Percentiles rank a stretch among this genome's conserved stretches.
phyloP scores from a whole-genome alignment of 2,888 invertebrate genomes.

The Bombyx huttoni region DNA sequence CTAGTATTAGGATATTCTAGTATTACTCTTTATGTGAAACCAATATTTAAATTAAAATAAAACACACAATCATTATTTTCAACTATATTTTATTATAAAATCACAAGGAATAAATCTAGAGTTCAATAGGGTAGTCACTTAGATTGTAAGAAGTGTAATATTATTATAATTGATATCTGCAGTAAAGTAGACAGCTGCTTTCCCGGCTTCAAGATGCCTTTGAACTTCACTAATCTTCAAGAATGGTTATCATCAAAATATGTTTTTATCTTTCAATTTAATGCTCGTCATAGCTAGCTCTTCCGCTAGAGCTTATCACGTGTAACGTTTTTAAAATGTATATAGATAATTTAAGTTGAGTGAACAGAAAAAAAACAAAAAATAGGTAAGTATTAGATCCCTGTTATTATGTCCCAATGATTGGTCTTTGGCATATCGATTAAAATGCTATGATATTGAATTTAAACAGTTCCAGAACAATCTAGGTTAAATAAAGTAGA shows the following conservation, averaged over 20 bases:
- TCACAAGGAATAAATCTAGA: constrained; percentile 81
- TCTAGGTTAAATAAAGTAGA: constrained; percentile 25
- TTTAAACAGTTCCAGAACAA: constrained; percentile 6
- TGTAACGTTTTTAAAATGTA: constrained; percentile 6
- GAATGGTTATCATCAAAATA: constrained; percentile 40
- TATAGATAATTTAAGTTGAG: constrained; percentile 20
- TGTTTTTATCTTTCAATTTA: constrained; percentile 32
- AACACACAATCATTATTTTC: constrained; percentile 26
- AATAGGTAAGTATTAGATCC: constrained; percentile 34
- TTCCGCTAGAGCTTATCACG: constrained; percentile 17
- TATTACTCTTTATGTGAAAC: no score
- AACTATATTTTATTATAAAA: constrained; percentile 79
- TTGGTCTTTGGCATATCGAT: constrained; percentile 67
- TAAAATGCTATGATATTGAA: constrained; percentile 11
- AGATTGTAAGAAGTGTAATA: constrained; percentile 49
- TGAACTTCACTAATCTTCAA: constrained; percentile 33
- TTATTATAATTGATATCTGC: constrained; percentile 54
- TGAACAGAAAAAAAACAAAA: constrained; percentile 49
- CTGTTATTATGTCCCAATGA: constrained; percentile 62
- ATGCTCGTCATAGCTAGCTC: constrained; percentile 45
- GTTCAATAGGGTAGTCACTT: constrained; percentile 72
- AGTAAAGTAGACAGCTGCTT: constrained; percentile 28
- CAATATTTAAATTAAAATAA: background rate
- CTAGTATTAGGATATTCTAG: no score
- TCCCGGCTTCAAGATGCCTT: constrained; percentile 16